These are phyloP conservation scores for Seira ritae DNA, from an alignment of 2,888 invertebrate genomes.

Conservation along the genomic window DNA sequence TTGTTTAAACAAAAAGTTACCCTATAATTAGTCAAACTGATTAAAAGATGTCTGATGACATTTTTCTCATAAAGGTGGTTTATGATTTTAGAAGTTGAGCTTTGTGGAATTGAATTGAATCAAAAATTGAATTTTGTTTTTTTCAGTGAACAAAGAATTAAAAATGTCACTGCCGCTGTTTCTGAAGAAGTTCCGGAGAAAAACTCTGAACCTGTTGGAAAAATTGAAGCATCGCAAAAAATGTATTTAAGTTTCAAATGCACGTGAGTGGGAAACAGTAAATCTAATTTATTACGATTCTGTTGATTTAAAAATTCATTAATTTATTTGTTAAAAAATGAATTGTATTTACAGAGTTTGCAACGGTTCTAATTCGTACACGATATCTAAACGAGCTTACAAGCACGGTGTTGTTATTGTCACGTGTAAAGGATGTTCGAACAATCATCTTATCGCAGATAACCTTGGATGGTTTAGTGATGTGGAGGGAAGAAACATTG, in stretches of 20 bases:
- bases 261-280: slow-evolving; percentile 5
- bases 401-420: slow-evolving; percentile 94
- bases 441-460: slow-evolving; percentile 96
- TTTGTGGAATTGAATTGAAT: too few relatives aligned
- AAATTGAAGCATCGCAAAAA: slow-evolving; percentile 1
- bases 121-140: too few relatives aligned
- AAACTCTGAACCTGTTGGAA: neutral
- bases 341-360: slow-evolving; percentile 62
- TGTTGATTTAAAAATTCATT: neutral
- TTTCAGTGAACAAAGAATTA: too few relatives aligned
- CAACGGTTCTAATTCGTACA: slow-evolving; percentile 80
- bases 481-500: slow-evolving; percentile 87
- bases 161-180: too few relatives aligned
- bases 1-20: too few relatives aligned
- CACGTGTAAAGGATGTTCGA: slow-evolving; percentile 89
- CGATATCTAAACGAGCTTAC: slow-evolving; percentile 91
- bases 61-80: too few relatives aligned
- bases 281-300: neutral
- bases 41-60: too few relatives aligned
- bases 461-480: slow-evolving; percentile 94
- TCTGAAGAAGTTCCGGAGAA: too few relatives aligned
- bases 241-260: slow-evolving; percentile 39
- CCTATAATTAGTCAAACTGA: too few relatives aligned
- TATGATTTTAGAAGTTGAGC: too few relatives aligned
- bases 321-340: neutral